These are phyloP conservation scores for Polyommatus icarus DNA, from an alignment of 2,888 invertebrate species.

Conservation along the genomic window DNA sequence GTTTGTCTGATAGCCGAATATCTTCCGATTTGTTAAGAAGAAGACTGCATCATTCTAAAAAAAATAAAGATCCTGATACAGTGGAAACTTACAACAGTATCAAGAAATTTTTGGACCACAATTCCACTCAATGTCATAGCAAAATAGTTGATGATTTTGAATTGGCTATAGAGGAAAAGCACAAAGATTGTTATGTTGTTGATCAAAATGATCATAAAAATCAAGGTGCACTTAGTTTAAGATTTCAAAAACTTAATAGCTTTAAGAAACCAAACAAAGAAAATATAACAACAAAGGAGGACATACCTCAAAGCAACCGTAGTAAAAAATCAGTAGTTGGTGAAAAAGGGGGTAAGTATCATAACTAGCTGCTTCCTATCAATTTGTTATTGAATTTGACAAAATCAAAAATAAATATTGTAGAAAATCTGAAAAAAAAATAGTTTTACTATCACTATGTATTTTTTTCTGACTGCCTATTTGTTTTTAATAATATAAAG, in stretches of 20 bases:
- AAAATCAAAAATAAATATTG: too few relatives aligned
- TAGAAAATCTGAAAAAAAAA: neutral
- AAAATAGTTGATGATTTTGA: neutral
- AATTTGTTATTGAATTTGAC: too few relatives aligned
- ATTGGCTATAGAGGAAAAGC: neutral
- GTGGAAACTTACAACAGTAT: constrained; percentile 40
- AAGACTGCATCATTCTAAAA: constrained; percentile 34
- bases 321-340: neutral
- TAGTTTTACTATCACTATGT: neutral
- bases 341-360: neutral
- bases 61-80: constrained; percentile 33
- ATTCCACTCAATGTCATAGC: constrained; percentile 35
- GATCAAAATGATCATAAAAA: neutral
- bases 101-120: constrained; percentile 42
- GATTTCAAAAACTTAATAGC: constrained; percentile 9
- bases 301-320: neutral
- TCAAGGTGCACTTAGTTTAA: neutral
- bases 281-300: neutral
- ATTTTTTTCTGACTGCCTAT: neutral
- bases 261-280: neutral
- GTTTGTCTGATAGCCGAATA: constrained; percentile 11
- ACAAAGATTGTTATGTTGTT: neutral
- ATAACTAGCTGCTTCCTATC: too few relatives aligned
- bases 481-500: neutral
- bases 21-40: constrained; percentile 37